Percentiles rank a stretch among this genome's conserved stretches.
phyloP scores from a whole-genome alignment of 2,888 invertebrate genomes.

The Pristionchus exspectatus region DNA sequence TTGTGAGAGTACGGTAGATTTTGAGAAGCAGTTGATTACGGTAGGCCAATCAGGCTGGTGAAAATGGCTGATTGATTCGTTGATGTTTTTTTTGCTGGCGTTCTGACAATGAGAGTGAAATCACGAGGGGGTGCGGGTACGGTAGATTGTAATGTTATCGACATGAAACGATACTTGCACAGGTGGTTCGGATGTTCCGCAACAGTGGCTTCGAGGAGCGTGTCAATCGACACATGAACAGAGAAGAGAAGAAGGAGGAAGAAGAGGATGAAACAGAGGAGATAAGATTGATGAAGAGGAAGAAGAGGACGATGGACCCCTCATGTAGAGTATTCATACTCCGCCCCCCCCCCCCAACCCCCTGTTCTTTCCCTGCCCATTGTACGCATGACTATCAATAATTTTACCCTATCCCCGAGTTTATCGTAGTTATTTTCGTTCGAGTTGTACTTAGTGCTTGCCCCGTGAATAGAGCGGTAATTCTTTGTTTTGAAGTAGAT shows the following conservation, averaged over 20 bases:
- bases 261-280: not conserved
- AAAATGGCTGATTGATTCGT: not conserved
- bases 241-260: slow-evolving; percentile 3
- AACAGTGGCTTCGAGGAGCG: slow-evolving; percentile 27
- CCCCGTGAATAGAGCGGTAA: not conserved
- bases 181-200: slow-evolving; percentile 35
- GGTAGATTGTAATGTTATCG: not conserved
- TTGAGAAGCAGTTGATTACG: not conserved
- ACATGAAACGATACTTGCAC: not conserved
- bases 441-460: not conserved
- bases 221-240: slow-evolving; percentile 18
- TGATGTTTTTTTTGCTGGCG: no score
- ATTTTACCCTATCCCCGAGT: no score
- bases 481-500: not conserved
- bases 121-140: no score
- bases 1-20: not conserved
- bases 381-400: no score
- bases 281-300: not conserved
- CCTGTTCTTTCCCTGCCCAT: not conserved
- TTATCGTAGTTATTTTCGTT: no score
- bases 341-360: not conserved
- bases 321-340: not conserved
- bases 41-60: not conserved
- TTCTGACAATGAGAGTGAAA: no score
- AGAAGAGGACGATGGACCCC: not conserved